Evolutionary conservation across 2,113 vertebrate genomes (phyloP).

Genomic region (Antigone vipio): DNA sequence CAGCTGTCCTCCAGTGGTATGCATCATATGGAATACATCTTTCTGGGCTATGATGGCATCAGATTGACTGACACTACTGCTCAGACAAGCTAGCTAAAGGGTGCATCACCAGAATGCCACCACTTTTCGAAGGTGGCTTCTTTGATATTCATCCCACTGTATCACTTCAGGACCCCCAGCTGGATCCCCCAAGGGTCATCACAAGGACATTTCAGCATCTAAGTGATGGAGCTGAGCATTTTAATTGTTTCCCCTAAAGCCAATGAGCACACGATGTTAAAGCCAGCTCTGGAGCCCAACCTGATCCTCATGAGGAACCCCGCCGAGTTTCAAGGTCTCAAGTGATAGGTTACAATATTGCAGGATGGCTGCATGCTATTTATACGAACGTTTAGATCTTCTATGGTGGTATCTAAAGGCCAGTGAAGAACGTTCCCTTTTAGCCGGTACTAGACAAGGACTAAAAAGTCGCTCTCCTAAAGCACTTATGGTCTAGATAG

Average conservation of each 20-base stretch:
- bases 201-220: not conserved
- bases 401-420: not conserved
- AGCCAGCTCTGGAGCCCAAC: not conserved
- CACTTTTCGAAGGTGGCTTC: not conserved
- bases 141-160: not conserved
- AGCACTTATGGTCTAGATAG: not conserved
- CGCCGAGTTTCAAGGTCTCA: not conserved
- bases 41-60: not conserved
- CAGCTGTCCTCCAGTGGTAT: not conserved
- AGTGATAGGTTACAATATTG: not conserved
- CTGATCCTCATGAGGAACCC: not conserved
- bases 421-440: not conserved
- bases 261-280: not conserved
- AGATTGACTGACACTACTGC: not conserved
- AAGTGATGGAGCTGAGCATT: not conserved
- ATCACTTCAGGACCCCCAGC: not conserved
- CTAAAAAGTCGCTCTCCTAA: not conserved
- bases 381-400: not conserved
- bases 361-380: conserved; percentile 6
- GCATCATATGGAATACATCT: not conserved
- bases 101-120: not conserved
- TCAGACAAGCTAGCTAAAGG: not conserved
- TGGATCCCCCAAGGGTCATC: not conserved
- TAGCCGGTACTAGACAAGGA: not conserved
- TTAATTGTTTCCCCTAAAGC: not conserved